phyloP scores from a whole-genome alignment of 1,140 invertebrate species.

The Whitmania pigra region DNA sequence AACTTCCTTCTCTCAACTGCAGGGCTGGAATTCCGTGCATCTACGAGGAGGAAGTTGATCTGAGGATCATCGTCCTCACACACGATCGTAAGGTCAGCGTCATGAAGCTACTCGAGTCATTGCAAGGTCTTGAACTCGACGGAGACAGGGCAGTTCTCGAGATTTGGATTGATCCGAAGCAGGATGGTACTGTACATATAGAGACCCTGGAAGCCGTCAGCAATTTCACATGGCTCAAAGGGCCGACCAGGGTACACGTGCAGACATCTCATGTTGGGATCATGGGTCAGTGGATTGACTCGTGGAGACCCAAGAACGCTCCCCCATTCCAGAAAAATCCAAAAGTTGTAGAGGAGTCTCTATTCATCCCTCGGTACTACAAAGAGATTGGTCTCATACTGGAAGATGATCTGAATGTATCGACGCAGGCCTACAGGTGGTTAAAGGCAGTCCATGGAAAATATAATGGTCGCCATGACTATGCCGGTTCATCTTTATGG shows the following conservation, averaged over 20 bases:
- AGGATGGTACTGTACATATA: conserved; percentile 14
- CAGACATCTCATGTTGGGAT: conserved; percentile 7
- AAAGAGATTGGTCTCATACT: conserved; percentile 34
- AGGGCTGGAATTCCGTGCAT: conserved; percentile 8
- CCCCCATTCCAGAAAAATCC: neutral
- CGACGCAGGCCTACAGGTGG: conserved; percentile 31
- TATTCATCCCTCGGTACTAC: conserved; percentile 3
- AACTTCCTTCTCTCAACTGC: neutral
- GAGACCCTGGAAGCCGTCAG: conserved; percentile 8
- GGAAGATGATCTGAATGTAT: conserved; percentile 35
- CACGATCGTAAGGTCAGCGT: neutral
- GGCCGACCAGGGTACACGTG: conserved; percentile 6
- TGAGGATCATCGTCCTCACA: conserved; percentile 16
- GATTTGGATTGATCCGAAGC: conserved; percentile 23
- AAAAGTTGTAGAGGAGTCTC: neutral
- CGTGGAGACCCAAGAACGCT: conserved; percentile 3
- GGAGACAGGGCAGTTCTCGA: conserved; percentile 18
- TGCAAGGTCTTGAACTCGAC: conserved; percentile 17
- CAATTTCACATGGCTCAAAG: conserved; percentile 7
- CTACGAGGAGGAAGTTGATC: conserved; percentile 14
- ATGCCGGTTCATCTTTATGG: conserved; percentile 2
- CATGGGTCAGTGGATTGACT: conserved; percentile 17
- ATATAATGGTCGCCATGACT: neutral
- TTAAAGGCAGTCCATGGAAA: conserved; percentile 31
- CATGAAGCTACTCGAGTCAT: conserved; percentile 11